These are phyloP conservation scores for Nyctibius grandis DNA, from an alignment of 2,797 vertebrate genomes.

Conservation along the genomic window DNA sequence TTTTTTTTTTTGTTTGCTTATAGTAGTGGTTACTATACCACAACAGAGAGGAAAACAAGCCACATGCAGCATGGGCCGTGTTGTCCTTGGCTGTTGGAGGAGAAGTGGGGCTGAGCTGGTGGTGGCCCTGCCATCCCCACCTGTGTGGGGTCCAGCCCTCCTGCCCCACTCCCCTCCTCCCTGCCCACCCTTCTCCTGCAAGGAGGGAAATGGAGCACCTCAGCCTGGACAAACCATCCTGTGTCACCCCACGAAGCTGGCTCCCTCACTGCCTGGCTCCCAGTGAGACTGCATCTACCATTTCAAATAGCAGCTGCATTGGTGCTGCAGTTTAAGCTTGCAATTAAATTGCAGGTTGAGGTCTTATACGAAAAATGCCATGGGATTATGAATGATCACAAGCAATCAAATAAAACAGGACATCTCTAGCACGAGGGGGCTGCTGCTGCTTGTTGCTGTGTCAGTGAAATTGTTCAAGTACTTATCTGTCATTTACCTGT, in stretches of 20 bases:
- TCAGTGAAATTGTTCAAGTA: background rate
- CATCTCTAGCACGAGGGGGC: background rate
- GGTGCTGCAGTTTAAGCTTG: background rate
- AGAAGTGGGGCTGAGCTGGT: background rate
- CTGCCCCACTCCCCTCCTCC: background rate
- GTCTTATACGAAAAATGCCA: background rate
- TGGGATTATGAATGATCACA: background rate
- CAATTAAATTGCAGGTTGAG: background rate
- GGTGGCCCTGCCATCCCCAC: background rate
- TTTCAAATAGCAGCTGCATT: background rate
- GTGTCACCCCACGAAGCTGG: background rate
- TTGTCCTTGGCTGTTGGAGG: background rate
- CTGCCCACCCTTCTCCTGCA: background rate
- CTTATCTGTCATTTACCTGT: background rate
- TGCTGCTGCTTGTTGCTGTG: background rate
- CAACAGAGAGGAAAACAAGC: background rate
- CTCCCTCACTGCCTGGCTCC: background rate
- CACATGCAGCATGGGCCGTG: fast-evolving
- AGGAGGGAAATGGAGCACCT: background rate
- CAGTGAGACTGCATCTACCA: background rate
- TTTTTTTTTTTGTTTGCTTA: background rate
- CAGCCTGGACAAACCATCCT: background rate
- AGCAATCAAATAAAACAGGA: background rate
- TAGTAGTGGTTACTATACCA: background rate
- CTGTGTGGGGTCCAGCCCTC: background rate